Percentiles rank a stretch among this genome's conserved stretches.
Conservation (phyloP, 2,113 vertebrate genomes). For the Chelonoidis abingdonii region DNA sequence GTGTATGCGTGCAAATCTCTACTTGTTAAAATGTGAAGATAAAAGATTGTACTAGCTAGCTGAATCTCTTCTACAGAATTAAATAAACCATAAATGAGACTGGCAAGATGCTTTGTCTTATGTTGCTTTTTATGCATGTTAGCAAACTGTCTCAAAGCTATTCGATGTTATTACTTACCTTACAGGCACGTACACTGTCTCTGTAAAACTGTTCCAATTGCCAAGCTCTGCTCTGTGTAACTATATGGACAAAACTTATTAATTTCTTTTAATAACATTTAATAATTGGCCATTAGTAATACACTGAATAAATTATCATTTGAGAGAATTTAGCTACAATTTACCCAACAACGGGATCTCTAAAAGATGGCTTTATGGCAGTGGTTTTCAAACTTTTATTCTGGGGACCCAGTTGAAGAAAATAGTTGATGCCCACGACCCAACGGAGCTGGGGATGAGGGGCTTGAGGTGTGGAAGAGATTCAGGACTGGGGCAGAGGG, state of each 20-base stretch:
- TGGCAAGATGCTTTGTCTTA: not conserved
- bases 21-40: too few species aligned
- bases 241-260: not conserved
- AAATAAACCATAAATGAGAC: not conserved
- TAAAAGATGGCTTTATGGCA: not conserved
- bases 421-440: too few species aligned
- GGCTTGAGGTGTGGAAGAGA: too few species aligned
- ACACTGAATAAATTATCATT: not conserved
- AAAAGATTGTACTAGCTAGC: not conserved
- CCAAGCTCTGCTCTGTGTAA: not conserved
- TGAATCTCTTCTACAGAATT: not conserved
- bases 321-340: not conserved
- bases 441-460: too few species aligned
- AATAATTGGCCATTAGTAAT: not conserved
- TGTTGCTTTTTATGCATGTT: not conserved
- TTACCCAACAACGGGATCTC: not conserved
- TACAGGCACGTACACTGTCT: not conserved
- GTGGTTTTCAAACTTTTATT: too few species aligned
- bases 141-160: not conserved
- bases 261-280: not conserved
- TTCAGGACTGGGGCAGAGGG: too few species aligned
- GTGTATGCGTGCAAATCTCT: not conserved
- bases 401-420: too few species aligned
- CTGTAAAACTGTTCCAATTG: not conserved
- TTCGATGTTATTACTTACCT: not conserved